Evolutionary conservation across 2,113 vertebrate genomes (phyloP).

Genomic region (Polypterus senegalus): DNA sequence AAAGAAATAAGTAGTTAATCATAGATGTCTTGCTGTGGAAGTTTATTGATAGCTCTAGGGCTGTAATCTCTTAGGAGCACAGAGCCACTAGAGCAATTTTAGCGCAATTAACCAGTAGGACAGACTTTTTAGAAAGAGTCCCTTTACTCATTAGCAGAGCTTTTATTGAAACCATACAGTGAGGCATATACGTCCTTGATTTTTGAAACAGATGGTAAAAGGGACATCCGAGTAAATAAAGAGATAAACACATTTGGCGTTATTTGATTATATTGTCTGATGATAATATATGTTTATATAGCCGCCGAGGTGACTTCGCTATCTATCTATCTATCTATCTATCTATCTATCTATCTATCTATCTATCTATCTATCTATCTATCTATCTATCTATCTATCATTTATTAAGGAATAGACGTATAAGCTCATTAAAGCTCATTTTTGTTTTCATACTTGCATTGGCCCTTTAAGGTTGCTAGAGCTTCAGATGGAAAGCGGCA

Average conservation of each 20-base stretch:
- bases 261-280: no score
- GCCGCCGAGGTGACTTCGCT: no score
- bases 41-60: slow-evolving; percentile 44
- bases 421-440: no score
- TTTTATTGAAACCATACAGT: slow-evolving; percentile 24
- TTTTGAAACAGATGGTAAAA: no score
- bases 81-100: slow-evolving; percentile 55
- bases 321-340: no score
- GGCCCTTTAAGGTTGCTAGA: slow-evolving; percentile 43
- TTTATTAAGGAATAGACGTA: no score
- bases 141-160: slow-evolving; percentile 42
- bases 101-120: slow-evolving; percentile 62
- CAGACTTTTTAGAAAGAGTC: slow-evolving; percentile 35
- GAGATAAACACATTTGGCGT: no score
- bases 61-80: slow-evolving; percentile 33
- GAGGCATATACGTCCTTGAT: slow-evolving; percentile 16
- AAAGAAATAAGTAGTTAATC: slow-evolving; percentile 57
- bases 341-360: no score
- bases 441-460: slow-evolving; percentile 30
- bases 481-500: slow-evolving; percentile 50
- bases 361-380: no score
- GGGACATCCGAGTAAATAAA: neutral
- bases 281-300: no score
- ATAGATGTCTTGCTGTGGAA: slow-evolving; percentile 51
- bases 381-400: no score